phyloP scores from a whole-genome alignment of 2,797 vertebrate genomes.

The Zenarchopterus dispar region DNA sequence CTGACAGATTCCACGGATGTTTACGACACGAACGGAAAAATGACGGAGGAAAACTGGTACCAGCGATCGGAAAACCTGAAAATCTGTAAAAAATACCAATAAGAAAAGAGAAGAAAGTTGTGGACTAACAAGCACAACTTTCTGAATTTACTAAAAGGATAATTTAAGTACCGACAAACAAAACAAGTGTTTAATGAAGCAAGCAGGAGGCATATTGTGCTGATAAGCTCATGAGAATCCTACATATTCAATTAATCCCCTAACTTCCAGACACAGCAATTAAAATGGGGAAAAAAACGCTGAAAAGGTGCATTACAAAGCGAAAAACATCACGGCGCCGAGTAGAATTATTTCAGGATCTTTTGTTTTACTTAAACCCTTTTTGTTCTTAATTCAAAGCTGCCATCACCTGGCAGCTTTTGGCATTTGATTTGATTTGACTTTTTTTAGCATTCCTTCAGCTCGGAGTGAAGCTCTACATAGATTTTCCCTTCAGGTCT shows the following conservation, averaged over 20 bases:
- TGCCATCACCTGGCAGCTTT: constrained; percentile 43
- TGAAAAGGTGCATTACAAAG: not conserved
- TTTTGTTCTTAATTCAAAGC: constrained; percentile 39
- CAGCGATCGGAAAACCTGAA: no score
- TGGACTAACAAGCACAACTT: not conserved
- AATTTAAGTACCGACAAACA: not conserved
- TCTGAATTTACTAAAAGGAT: constrained; percentile 1
- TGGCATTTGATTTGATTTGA: no score
- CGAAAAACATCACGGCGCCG: not conserved
- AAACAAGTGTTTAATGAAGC: not conserved
- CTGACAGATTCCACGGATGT: not conserved
- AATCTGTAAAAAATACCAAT: not conserved
- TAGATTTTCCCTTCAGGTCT: not conserved
- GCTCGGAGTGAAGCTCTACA: not conserved
- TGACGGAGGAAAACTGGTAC: not conserved
- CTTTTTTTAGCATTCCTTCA: constrained; percentile 1
- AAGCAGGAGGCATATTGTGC: not conserved
- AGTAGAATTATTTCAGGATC: not conserved
- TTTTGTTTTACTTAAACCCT: not conserved
- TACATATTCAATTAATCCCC: constrained; percentile 3
- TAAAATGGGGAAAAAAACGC: not conserved
- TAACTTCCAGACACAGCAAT: not conserved
- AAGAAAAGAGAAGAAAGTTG: not conserved
- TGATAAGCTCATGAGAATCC: constrained; percentile 7
- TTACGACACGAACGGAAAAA: not conserved